These are phyloP conservation scores for Microcebus murinus DNA, from an alignment of 2,113 vertebrate genomes.

Conservation along the genomic window DNA sequence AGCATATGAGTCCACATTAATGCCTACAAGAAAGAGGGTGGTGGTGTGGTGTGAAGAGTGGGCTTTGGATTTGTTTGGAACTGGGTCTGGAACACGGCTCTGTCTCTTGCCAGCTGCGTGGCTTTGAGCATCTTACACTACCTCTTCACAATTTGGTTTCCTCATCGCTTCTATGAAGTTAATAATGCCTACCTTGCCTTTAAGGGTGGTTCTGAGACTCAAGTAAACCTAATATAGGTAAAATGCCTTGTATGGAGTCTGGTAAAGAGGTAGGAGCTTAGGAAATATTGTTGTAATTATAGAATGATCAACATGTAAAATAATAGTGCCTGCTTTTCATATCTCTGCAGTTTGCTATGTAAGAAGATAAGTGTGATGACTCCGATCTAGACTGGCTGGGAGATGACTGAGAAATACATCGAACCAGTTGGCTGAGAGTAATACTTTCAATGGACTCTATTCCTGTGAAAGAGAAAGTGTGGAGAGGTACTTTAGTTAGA, in stretches of 20 bases:
- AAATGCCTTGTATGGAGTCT: neutral
- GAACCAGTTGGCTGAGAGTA: neutral
- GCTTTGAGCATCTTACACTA: neutral
- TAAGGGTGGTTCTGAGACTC: neutral
- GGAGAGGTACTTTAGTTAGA: neutral
- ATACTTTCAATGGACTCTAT: neutral
- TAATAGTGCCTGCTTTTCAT: neutral
- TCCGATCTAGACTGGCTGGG: neutral
- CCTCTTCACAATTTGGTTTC: neutral
- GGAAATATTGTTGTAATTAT: neutral
- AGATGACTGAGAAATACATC: neutral
- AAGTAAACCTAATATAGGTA: neutral
- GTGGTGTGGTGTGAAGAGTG: neutral
- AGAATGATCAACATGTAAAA: neutral
- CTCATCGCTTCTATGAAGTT: neutral
- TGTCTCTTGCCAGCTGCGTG: neutral
- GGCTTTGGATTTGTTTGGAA: neutral
- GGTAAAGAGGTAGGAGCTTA: neutral
- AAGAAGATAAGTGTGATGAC: neutral
- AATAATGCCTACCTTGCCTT: neutral
- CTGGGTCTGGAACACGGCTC: neutral
- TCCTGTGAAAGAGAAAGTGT: neutral
- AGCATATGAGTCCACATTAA: neutral
- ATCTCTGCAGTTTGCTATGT: neutral
- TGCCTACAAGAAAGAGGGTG: neutral